Conservation (phyloP, 2,113 vertebrate genomes). For the Istiophorus platypterus region DNA sequence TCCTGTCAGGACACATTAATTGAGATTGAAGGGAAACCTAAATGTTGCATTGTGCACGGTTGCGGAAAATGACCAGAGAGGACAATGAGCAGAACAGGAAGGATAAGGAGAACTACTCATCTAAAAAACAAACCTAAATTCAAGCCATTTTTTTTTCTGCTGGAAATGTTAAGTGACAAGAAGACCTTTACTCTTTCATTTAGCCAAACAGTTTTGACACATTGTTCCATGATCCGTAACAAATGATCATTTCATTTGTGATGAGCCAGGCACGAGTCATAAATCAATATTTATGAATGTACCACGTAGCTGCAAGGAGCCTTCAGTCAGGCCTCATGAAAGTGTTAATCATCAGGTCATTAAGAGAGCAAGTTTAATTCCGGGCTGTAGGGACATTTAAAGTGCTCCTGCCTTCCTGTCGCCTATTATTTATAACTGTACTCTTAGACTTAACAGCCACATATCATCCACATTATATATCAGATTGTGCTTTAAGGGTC, state of each 20-base stretch:
- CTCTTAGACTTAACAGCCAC: constrained; percentile 37
- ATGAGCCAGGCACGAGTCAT: constrained; percentile 27
- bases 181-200: constrained; percentile 56
- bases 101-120: constrained; percentile 1
- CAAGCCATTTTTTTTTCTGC: constrained; percentile 15
- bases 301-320: constrained; percentile 28
- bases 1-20: constrained; percentile 4
- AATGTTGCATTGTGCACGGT: constrained; percentile 1
- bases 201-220: constrained; percentile 52
- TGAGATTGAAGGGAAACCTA: constrained; percentile 1
- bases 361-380: constrained; percentile 58
- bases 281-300: constrained; percentile 62
- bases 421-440: constrained; percentile 46
- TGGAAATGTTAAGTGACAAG: constrained; percentile 42
- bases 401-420: not conserved
- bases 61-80: not conserved
- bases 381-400: constrained; percentile 46
- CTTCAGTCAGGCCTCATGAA: constrained; percentile 47
- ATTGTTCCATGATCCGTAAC: constrained; percentile 49
- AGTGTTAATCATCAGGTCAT: constrained; percentile 66
- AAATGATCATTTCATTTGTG: constrained; percentile 50
- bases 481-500: constrained; percentile 36
- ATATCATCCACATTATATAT: constrained; percentile 28
- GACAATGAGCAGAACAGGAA: constrained; percentile 16
- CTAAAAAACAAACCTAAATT: constrained; percentile 17